Evolutionary conservation across 2,888 invertebrate species (phyloP).

Genomic region (Beris chalybata): DNA sequence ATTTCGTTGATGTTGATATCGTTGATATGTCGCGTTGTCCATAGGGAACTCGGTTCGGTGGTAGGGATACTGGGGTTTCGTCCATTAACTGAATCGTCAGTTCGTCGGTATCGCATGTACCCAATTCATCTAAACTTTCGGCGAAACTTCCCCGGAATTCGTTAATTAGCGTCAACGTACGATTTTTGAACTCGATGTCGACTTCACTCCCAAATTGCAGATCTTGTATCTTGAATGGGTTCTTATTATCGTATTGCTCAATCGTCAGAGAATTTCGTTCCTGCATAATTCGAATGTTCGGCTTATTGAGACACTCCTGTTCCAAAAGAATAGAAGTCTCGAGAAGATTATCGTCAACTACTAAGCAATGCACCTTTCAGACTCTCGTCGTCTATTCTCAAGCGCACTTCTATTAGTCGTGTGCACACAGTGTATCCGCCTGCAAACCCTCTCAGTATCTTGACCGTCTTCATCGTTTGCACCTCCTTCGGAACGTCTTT

Average conservation of each 20-base stretch:
- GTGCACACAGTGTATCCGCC: too few species aligned
- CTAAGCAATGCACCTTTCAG: too few species aligned
- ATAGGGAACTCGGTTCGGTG: neutral
- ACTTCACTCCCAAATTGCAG: too few species aligned
- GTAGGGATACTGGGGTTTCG: neutral
- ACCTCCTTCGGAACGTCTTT: too few species aligned
- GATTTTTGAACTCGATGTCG: too few species aligned
- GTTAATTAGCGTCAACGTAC: neutral
- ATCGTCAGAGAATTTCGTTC: neutral
- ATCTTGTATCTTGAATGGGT: too few species aligned
- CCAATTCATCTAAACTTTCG: neutral
- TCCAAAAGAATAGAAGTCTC: neutral
- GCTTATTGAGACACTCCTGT: neutral
- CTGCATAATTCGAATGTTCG: neutral
- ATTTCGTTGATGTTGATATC: too few species aligned
- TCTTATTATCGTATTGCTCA: neutral
- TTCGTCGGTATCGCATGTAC: neutral
- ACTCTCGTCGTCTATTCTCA: too few species aligned
- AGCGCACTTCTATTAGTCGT: too few species aligned
- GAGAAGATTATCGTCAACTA: slow-evolving; percentile 2
- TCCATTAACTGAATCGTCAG: slow-evolving; percentile 4
- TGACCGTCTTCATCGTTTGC: too few species aligned
- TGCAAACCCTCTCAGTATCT: too few species aligned
- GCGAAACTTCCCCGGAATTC: slow-evolving; percentile 1
- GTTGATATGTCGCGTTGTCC: too few species aligned